Conservation (phyloP, 2,113 vertebrate genomes). For the Todiramphus saurophagus region DNA sequence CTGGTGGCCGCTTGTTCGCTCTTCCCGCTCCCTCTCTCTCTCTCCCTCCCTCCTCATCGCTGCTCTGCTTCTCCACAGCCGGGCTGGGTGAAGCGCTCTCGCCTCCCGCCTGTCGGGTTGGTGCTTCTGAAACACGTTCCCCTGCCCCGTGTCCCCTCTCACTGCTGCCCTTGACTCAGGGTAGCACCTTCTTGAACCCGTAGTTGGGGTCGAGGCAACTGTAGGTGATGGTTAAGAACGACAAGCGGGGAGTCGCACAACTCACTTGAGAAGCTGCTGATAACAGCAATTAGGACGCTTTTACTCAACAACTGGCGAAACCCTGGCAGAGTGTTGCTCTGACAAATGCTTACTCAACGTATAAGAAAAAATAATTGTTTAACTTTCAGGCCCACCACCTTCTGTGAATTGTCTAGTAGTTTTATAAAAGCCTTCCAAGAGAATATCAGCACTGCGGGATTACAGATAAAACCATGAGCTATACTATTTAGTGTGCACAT, state of each 20-base stretch:
- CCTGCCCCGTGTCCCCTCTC: accelerated
- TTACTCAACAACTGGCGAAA: neutral
- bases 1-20: accelerated
- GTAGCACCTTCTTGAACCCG: neutral
- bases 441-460: neutral
- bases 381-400: neutral
- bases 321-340: neutral
- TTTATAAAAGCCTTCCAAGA: neutral
- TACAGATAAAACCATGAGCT: neutral
- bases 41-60: accelerated
- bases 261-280: neutral
- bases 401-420: neutral
- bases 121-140: neutral
- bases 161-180: too few species aligned
- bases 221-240: neutral
- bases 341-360: neutral
- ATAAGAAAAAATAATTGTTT: neutral
- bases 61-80: accelerated
- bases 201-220: accelerated
- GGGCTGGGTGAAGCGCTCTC: accelerated
- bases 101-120: too few species aligned
- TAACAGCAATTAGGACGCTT: neutral
- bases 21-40: too few species aligned
- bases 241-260: accelerated
- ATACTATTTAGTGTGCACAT: too few species aligned